These are phyloP conservation scores for Hesperia comma DNA, from an alignment of 2,888 invertebrate species.

Conservation along the genomic window DNA sequence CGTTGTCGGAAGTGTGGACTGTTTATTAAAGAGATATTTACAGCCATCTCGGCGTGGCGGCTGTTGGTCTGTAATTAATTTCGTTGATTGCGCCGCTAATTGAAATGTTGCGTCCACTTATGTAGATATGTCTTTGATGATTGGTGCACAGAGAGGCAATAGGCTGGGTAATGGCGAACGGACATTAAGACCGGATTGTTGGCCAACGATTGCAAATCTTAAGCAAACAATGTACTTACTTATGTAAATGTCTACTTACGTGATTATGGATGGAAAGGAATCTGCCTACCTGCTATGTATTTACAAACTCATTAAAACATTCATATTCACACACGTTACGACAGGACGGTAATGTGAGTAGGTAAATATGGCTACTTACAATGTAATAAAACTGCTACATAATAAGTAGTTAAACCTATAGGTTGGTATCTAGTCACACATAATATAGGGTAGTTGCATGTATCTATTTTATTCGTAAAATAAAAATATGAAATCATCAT, in stretches of 20 bases:
- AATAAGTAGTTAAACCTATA: no score
- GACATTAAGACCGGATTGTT: constrained; percentile 24
- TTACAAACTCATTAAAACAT: constrained; percentile 6
- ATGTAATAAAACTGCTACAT: no score
- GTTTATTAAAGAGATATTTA: constrained; percentile 50
- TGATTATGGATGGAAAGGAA: no score
- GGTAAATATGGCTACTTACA: neutral
- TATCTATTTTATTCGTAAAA: no score
- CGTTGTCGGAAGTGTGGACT: constrained; percentile 40
- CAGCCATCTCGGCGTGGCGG: constrained; percentile 19
- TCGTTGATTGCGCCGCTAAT: constrained; percentile 27
- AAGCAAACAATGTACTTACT: constrained; percentile 18
- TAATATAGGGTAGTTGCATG: no score
- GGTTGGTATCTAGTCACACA: no score
- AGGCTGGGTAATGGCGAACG: constrained; percentile 19
- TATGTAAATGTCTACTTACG: constrained; percentile 10
- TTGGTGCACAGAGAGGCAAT: constrained; percentile 15
- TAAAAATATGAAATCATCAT: no score
- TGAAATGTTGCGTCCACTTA: constrained; percentile 20
- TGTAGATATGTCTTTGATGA: constrained; percentile 15
- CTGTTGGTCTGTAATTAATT: constrained; percentile 30
- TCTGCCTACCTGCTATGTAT: neutral
- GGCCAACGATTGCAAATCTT: constrained; percentile 17
- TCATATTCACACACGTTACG: neutral
- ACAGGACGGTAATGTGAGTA: neutral